A percentile compares a stretch with the other conserved stretches of the same genome.
Conservation (phyloP, 2,888 invertebrate species). For the Dryomyza anilis region DNA sequence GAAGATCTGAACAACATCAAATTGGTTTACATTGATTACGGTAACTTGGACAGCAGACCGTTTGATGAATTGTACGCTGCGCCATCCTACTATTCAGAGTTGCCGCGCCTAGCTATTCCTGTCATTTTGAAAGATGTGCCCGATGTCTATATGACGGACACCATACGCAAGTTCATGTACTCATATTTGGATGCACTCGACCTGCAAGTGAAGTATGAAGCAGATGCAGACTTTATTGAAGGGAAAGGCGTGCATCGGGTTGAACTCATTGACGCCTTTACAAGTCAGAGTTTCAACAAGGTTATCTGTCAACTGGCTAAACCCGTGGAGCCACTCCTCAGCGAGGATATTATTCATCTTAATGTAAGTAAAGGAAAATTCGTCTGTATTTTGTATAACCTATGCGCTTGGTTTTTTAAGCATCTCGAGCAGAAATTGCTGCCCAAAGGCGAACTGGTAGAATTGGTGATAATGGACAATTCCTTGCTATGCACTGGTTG, state of each 20-base stretch:
- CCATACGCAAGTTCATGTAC: slow-evolving; percentile 46
- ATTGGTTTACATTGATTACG: slow-evolving; percentile 53
- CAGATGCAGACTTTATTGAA: slow-evolving; percentile 38
- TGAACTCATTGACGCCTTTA: slow-evolving; percentile 44
- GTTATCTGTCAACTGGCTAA: slow-evolving; percentile 42
- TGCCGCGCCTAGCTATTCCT: slow-evolving; percentile 48
- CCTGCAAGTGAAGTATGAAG: slow-evolving; percentile 45
- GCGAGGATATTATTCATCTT: slow-evolving; percentile 37
- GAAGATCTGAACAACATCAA: slow-evolving; percentile 44
- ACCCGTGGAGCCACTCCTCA: slow-evolving; percentile 40
- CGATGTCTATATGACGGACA: slow-evolving; percentile 45
- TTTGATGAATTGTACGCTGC: slow-evolving; percentile 47
- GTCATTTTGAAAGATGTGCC: slow-evolving; percentile 51
- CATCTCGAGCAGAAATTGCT: slow-evolving; percentile 41
- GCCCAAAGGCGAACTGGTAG: slow-evolving; percentile 45
- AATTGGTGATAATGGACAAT: slow-evolving; percentile 54
- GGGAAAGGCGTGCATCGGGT: slow-evolving; percentile 42
- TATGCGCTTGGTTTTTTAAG: slow-evolving; percentile 34
- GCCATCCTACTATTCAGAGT: slow-evolving; percentile 37
- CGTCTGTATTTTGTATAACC: background rate
- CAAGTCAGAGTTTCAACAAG: slow-evolving; percentile 49
- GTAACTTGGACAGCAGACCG: slow-evolving; percentile 48
- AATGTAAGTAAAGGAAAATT: slow-evolving; percentile 42
- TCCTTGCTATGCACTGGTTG: slow-evolving; percentile 46
- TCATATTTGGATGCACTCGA: slow-evolving; percentile 40